Base-by-base conservation (phyloP, 2,113 vertebrate species). In the Gambusia affinis region DNA sequence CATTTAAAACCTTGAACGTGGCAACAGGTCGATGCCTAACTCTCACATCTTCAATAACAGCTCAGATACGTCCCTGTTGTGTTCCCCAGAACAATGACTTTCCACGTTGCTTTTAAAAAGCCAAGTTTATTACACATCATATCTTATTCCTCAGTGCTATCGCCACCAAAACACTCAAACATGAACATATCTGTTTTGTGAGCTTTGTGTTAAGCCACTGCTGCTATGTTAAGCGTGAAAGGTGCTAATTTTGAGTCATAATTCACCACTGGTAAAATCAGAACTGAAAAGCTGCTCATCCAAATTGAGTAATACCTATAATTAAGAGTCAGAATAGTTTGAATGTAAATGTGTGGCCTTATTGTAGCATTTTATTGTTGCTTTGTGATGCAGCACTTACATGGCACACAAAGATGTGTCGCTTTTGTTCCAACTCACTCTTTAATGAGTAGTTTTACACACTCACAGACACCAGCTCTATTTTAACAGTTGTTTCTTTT, bases 91-190 rank as follows among this genome's bases (percentile, higher is more conserved):
- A 63, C 29, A 83, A 84, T 73, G 78, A 51, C 75, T 30, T 61
- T 76, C 68, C 28, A 44, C 71, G 73, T 42, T 2, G 19, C 60
- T 69, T 81, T 7, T 11, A 73, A 76, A 82, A 72, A 27, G 19
- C 30, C 42, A 72, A 64, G 79, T 83, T 84, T 88, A 72, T 82
- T 82, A 70, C 75, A 75, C 76, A 81, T 82, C 81, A 87, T 51
- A 73, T 85, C 86, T 85, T 76, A 57, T 31, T 63, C 29, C 29
- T 14, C 11, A 15, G 87, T 90, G 75, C 85, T 69, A 79, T 39
- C 64, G 54, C 64, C 79, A 76, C 75, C 29, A 72, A 79, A 83
- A 73, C 80, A 82, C 85, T 88, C 83, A 85, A 66, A 86, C 68
- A 47, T 47, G 67, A 73, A 69, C 10, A 0, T 72, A 29, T 80